Evolutionary conservation across 2,797 vertebrate species (phyloP).

Genomic region (Pangasius krempfi): DNA sequence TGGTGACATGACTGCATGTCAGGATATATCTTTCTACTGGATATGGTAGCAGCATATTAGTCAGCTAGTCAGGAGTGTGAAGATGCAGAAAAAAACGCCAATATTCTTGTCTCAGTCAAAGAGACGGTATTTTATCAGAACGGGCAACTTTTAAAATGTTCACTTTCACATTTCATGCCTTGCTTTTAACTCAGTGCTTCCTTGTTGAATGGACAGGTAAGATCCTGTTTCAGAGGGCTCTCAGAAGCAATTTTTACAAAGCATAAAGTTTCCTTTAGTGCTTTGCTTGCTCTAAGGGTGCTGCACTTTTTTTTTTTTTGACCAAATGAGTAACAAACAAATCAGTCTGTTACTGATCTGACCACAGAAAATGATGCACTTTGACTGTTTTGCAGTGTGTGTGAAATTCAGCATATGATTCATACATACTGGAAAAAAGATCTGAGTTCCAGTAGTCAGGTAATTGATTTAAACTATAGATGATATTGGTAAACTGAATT

Average conservation of each 20-base stretch:
- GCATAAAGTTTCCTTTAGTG: not conserved
- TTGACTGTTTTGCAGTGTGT: not conserved
- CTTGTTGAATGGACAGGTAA: not conserved
- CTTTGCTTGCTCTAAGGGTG: not conserved
- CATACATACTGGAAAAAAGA: not conserved
- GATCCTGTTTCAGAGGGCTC: conserved; percentile 1
- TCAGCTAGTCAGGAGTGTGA: conserved; percentile 20
- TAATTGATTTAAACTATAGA: not conserved
- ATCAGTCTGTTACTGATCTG: not conserved
- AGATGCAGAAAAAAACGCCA: not conserved
- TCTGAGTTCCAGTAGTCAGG: not conserved
- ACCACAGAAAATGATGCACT: not conserved
- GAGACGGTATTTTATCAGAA: not conserved
- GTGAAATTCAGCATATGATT: not conserved
- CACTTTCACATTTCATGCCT: not conserved
- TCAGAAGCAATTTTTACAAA: not conserved
- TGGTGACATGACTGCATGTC: not conserved
- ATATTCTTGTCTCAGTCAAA: not conserved
- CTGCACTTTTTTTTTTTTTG: not conserved
- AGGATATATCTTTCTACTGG: not conserved
- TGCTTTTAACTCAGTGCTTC: not conserved
- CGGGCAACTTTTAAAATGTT: not conserved
- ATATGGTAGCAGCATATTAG: conserved; percentile 18
- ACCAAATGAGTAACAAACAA: not conserved
- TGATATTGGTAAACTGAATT: not conserved